Evolutionary conservation across 2,797 vertebrate genomes (phyloP), one percentile per base, ranked within the genome.

Genomic region (Acropternis orthonyx): DNA sequence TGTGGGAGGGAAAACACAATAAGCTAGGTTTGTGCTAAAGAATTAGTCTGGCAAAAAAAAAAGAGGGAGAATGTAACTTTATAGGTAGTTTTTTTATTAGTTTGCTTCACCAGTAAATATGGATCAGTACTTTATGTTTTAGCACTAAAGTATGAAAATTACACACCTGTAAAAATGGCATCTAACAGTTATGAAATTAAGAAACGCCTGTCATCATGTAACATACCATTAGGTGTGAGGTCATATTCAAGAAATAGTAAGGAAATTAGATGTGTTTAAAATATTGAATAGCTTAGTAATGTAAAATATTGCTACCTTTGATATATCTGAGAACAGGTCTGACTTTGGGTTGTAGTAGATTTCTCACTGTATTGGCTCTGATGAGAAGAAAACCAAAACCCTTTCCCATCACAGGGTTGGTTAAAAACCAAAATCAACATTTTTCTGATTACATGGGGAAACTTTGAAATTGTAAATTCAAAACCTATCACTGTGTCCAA

Each of bases 61-160:
- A 97, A 93, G 95, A 97, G 97, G 97, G 93, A 97, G 93, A 97
- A 92, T 97, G 92, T 97, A 96, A 95, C 90, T 97, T 90, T 97
- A 96, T 97, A 98, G 97, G 97, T 98, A 97, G 97, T 97, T 97
- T 96, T 97, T 97, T 97, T 97, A 98, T 98, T 98, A 97, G 95
- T 96, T 97, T 93, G 91, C 96, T 97, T 92, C 96, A 96, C 55
- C 96, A 98, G 93, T 97, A 97, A 97, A 97, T 96, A 96, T 97
- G 96, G 96, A 95, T 97, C 96, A 97, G 97, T 97, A 97, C 95
- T 97, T 96, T 94, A 97, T 95, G 97, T 97, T 97, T 96, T 94
- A 97, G 96, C 91, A 95, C 95, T 97, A 96, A 94, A 95, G 93
- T 97, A 98, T 96, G 95, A 98, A 97, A 98, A 97, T 95, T 96